phyloP scores from a whole-genome alignment of 1,140 invertebrate genomes.

The Aphaenogaster rudis region DNA sequence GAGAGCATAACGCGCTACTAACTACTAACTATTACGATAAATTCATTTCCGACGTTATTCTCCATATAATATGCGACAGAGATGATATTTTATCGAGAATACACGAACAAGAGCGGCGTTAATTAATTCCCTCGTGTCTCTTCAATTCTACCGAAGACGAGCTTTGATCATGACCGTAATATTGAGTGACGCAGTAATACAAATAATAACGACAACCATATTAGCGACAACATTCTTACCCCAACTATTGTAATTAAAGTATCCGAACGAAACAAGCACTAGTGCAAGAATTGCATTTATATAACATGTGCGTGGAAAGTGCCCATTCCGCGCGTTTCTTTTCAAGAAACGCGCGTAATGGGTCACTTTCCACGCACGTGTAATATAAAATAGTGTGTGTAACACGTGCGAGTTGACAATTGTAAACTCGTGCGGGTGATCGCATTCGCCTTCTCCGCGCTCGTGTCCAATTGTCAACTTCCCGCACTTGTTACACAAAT shows the following conservation, averaged over 20 bases:
- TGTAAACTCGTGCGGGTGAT: too few species aligned
- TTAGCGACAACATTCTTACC: not conserved
- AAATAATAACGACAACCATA: constrained; percentile 61
- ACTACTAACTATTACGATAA: constrained; percentile 17
- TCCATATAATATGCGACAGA: not conserved
- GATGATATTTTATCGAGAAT: constrained; percentile 14
- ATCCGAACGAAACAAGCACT: not conserved
- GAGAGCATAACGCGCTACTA: constrained; percentile 8
- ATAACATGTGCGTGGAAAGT: too few species aligned
- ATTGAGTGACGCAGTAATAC: constrained; percentile 37
- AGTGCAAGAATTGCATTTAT: too few species aligned
- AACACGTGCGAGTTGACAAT: too few species aligned
- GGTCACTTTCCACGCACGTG: too few species aligned
- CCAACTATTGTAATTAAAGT: not conserved
- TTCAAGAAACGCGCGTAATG: too few species aligned
- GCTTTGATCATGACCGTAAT: constrained; percentile 47
- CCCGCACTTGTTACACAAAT: too few species aligned
- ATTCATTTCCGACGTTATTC: constrained; percentile 34
- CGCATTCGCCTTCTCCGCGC: too few species aligned
- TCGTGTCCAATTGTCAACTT: too few species aligned
- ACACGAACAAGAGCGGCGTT: constrained; percentile 29
- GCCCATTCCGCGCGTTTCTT: too few species aligned
- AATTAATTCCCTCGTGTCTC: constrained; percentile 65
- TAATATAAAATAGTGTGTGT: too few species aligned
- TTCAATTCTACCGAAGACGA: constrained; percentile 45